Evolutionary conservation across 2,888 invertebrate genomes (phyloP).

Genomic region (Drosophila nigricruria): DNA sequence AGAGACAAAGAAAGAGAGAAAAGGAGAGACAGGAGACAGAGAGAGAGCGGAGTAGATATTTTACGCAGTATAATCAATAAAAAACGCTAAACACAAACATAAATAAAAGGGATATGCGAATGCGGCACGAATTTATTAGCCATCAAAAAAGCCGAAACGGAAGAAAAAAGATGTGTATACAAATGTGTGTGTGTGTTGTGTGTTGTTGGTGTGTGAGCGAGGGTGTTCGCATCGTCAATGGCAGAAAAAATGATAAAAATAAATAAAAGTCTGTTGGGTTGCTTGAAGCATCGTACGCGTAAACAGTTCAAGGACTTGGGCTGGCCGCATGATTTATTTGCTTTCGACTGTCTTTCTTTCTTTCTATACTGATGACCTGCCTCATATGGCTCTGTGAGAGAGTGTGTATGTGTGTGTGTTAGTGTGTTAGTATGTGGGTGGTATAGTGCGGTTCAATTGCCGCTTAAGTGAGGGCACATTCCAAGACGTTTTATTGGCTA

Average conservation of each 20-base stretch:
- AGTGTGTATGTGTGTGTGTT: constrained; percentile 13
- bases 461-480: constrained; percentile 65
- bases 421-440: constrained; percentile 3
- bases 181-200: constrained; percentile 5
- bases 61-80: constrained; percentile 71
- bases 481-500: constrained; percentile 72
- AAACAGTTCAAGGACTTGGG: constrained; percentile 73
- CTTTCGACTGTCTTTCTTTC: constrained; percentile 64
- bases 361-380: constrained; percentile 54
- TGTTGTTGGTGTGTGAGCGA: constrained; percentile 11
- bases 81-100: constrained; percentile 69
- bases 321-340: constrained; percentile 74
- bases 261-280: constrained; percentile 64
- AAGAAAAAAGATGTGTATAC: constrained; percentile 22
- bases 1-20: not conserved
- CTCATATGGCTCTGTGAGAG: constrained; percentile 11
- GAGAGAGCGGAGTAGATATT: constrained; percentile 29
- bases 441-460: constrained; percentile 56
- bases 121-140: constrained; percentile 67
- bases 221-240: constrained; percentile 45
- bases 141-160: constrained; percentile 51
- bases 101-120: constrained; percentile 66
- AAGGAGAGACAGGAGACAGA: too few relatives aligned
- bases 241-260: constrained; percentile 66
- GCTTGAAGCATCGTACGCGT: constrained; percentile 48